Evolutionary conservation across 2,797 vertebrate genomes (phyloP).

Genomic region (Argya squamiceps): DNA sequence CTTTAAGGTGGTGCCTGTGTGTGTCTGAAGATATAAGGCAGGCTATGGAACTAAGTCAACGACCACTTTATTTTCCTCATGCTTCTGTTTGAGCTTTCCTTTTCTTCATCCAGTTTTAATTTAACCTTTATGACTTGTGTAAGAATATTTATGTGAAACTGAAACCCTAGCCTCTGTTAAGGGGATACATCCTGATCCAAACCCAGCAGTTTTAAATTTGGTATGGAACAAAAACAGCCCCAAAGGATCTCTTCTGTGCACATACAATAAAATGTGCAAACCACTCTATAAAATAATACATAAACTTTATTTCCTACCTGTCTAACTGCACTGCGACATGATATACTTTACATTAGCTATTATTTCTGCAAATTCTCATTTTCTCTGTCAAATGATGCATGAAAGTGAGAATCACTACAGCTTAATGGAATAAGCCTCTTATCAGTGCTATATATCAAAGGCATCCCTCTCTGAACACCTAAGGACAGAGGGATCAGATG

Average conservation of each 20-base stretch:
- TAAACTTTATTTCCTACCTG: constrained; percentile 52
- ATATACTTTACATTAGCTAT: constrained; percentile 62
- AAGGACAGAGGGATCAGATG: constrained; percentile 37
- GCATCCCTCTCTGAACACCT: constrained; percentile 26
- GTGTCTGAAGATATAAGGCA: neutral
- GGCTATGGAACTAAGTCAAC: neutral
- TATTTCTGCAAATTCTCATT: constrained; percentile 68
- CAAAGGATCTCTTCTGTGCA: neutral
- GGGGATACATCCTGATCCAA: neutral
- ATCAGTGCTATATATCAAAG: constrained; percentile 45
- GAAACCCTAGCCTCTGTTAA: neutral
- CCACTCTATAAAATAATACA: neutral
- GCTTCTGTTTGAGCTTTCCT: neutral
- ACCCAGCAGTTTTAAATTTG: neutral
- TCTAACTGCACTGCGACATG: neutral
- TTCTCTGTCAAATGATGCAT: constrained; percentile 70
- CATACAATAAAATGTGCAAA: neutral
- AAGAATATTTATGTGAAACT: neutral
- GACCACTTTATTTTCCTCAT: neutral
- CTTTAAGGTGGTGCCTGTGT: neutral
- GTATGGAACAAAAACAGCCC: neutral
- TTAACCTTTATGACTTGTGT: neutral
- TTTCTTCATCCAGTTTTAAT: neutral
- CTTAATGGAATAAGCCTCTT: constrained; percentile 58
- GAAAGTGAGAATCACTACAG: constrained; percentile 53